Evolutionary conservation across 1,140 invertebrate genomes (phyloP).

Genomic region (Amyelois transitella): DNA sequence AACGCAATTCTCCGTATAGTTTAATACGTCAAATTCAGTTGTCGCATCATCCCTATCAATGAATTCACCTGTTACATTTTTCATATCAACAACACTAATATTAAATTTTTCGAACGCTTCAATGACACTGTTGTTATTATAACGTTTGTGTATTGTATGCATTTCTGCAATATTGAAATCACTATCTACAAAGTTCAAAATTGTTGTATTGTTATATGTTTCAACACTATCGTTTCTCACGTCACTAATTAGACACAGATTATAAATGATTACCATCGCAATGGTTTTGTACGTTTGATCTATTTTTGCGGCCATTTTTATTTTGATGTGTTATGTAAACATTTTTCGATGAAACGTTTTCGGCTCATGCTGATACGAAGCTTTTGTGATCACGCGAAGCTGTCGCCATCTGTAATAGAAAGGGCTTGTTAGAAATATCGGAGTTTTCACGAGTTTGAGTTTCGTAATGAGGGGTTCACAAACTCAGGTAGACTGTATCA

Average conservation of each 20-base stretch:
- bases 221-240: background rate
- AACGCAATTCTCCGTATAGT: constrained; percentile 38
- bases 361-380: background rate
- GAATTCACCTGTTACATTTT: constrained; percentile 7
- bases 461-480: background rate
- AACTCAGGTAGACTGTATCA: background rate
- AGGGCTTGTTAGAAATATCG: background rate
- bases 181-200: constrained; percentile 2
- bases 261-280: constrained; percentile 1
- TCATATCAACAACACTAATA: background rate
- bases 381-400: background rate
- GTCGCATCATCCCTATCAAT: constrained; percentile 21
- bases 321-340: constrained; percentile 3
- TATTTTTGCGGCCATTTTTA: constrained; percentile 1
- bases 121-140: background rate
- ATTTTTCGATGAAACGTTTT: background rate
- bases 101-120: background rate
- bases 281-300: background rate
- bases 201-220: background rate
- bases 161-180: background rate
- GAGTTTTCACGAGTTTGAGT: background rate
- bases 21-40: constrained; percentile 21
- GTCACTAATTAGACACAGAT: background rate
- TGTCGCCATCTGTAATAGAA: background rate
- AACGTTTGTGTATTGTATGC: background rate